Percentiles rank a stretch among this genome's conserved stretches.
These are phyloP conservation scores for Cossypha caffra DNA, from an alignment of 2,797 vertebrate species.

Conservation along the genomic window DNA sequence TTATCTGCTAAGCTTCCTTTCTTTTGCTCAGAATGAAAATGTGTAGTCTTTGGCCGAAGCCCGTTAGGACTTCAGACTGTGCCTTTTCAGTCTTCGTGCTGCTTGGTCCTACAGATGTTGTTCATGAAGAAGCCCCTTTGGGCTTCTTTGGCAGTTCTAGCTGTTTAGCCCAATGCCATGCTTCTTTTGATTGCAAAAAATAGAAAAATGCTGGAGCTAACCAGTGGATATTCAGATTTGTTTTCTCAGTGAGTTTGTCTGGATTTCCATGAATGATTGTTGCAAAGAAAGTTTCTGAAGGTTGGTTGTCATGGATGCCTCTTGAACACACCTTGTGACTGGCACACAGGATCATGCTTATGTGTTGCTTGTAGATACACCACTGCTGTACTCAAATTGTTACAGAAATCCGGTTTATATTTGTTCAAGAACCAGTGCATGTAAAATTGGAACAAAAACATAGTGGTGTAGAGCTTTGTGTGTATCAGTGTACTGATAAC, in stretches of 20 bases:
- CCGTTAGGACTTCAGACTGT: not conserved
- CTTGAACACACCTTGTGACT: not conserved
- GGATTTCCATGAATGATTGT: not conserved
- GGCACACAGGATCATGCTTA: fast-evolving
- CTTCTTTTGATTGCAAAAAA: not conserved
- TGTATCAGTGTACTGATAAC: not conserved
- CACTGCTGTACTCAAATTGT: not conserved
- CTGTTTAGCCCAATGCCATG: not conserved
- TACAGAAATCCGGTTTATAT: not conserved
- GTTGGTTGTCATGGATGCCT: not conserved
- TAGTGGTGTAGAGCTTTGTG: not conserved
- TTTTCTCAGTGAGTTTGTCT: not conserved
- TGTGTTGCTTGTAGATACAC: not conserved
- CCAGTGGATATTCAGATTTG: not conserved
- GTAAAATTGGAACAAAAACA: not conserved
- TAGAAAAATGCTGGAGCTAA: not conserved
- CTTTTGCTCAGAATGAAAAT: not conserved
- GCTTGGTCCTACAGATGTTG: not conserved
- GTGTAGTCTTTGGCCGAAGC: not conserved
- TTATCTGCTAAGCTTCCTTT: constrained; percentile 27
- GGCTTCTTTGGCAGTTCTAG: not conserved
- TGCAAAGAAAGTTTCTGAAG: not conserved
- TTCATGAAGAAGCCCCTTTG: not conserved
- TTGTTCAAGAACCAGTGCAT: not conserved
- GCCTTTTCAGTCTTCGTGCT: not conserved